Base-by-base conservation (phyloP, 2,797 vertebrate species). In the Chaetophractus vellerosus region DNA sequence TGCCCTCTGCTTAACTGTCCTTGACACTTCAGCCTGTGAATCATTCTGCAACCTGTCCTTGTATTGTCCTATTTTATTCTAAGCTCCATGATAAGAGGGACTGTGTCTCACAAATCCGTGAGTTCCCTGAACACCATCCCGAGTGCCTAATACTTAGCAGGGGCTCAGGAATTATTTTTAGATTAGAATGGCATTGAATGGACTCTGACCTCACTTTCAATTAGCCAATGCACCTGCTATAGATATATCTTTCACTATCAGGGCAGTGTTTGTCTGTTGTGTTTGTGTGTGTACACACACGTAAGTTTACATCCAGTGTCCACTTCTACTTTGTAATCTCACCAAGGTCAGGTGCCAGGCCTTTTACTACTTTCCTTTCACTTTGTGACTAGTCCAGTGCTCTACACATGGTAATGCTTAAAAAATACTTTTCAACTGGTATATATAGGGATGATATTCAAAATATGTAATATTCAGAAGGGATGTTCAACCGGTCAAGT, bases 321-420 rank as follows among this genome's bases (percentile, higher is more conserved):
- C 55, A 66, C 4, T 24, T 69, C 41, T 79, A 21, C 84, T 41
- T 81, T 84, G 1, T 82, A 78, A 83, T 91, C 10, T 88, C 66
- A 81, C 78, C n/a, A 68, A 88, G 33, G 7, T 33, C 12, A 88
- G 9, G 12, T 23, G 15, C 33, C 15, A 69, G 52, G 41, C 1
- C 31, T 84, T 80, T 26, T 78, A 45, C 8, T 81, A 41, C 55
- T 94, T 93, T 85, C 36, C 41, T 89, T 66, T 80, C 14, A 79
- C 5, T 85, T 3, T 80, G 16, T 55, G 41, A 63, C 18, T 31
- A 23, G 2, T 9, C 23, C n/a, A 81, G 2, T 38, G 45, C 79
- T 76, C 41, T 85, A 50, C 2, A 38, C 0, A 48, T 9, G 14
- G 4, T 50, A 8, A 59, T 74, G 2, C 14, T 50, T 80, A 78